Evolutionary conservation across 64 coral and sea anemone species (phyloP), one percentile per base, ranked within the genome.

Genomic region (Porites lutea): DNA sequence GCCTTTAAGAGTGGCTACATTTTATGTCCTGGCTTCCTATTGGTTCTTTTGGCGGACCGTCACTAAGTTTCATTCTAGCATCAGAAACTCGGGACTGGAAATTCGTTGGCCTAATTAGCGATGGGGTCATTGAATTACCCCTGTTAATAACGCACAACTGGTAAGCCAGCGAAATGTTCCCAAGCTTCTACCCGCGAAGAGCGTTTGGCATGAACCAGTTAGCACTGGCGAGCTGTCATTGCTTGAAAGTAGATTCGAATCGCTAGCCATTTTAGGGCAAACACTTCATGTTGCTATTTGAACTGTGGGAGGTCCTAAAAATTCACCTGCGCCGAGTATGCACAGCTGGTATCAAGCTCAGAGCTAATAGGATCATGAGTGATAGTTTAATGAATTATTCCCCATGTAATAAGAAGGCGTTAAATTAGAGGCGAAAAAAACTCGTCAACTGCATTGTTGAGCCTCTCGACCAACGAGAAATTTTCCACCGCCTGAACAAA

Each of bases 261-360:
- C 80, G 92, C 67, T 72, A 89, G 92, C 77, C 92, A 74, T 94
- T 94, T 83, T 84, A 84, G 63, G 57, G 79, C 80, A 93, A 96
- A 93, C 79, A 96, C 53, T 83, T 66, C 65, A 71, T 87, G 95
- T 96, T 96, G 90, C 95, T 96, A 90, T 96, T 93, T 96, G 94
- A 83, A 71, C 43, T 81, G 67, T 83, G 79, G 79, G 89, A 61
- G 48, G 72, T 59, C 61, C 15, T 19, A 83, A 60, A 83, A 74
- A 22, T 91, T 91, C 89, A 91, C 89, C 89, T 91, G 89, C 79
- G 37, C 43, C 15, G 5, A 60, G 68, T 80, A 13, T 27, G 81
- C 70, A 91, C 89, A 91, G 89, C 89, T 91, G 89, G 65, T 69
- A 84, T 74, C 59, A 48, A 64, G 52, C 64, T 65, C 53, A 83